These are phyloP conservation scores for Diorhabda carinulata DNA, from an alignment of 1,140 invertebrate genomes.

Conservation along the genomic window DNA sequence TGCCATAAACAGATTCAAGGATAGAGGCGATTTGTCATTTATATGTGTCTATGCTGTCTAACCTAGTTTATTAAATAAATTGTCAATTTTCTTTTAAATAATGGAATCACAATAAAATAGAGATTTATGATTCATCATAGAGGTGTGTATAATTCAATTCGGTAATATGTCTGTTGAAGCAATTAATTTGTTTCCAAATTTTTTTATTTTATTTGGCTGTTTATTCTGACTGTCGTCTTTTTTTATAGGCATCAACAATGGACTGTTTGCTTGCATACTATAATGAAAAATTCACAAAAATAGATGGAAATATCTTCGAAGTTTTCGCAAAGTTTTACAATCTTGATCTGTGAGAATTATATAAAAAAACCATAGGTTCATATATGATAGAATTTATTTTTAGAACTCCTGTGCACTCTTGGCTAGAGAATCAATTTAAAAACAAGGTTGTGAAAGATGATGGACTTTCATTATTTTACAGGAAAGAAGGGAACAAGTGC, in stretches of 20 bases:
- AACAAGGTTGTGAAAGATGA: constrained; percentile 34
- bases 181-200: background rate
- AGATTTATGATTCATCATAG: background rate
- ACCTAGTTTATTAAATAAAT: background rate
- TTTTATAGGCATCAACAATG: constrained; percentile 25
- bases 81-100: background rate
- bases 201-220: background rate
- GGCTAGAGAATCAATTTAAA: constrained; percentile 36
- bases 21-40: background rate
- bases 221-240: constrained; percentile 6
- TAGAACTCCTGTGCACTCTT: constrained; percentile 35
- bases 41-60: background rate
- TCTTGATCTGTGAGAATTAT: constrained; percentile 31
- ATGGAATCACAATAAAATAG: background rate
- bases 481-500: constrained; percentile 37
- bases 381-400: constrained; percentile 22
- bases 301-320: constrained; percentile 37
- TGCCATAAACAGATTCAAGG: background rate
- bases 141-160: background rate
- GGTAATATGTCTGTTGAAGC: background rate
- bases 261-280: constrained; percentile 37
- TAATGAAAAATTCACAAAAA: constrained; percentile 33
- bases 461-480: constrained; percentile 26
- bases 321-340: constrained; percentile 36
- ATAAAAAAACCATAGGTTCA: background rate